Base-by-base conservation (phyloP, 2,888 invertebrate species). In the Elysia crispata region DNA sequence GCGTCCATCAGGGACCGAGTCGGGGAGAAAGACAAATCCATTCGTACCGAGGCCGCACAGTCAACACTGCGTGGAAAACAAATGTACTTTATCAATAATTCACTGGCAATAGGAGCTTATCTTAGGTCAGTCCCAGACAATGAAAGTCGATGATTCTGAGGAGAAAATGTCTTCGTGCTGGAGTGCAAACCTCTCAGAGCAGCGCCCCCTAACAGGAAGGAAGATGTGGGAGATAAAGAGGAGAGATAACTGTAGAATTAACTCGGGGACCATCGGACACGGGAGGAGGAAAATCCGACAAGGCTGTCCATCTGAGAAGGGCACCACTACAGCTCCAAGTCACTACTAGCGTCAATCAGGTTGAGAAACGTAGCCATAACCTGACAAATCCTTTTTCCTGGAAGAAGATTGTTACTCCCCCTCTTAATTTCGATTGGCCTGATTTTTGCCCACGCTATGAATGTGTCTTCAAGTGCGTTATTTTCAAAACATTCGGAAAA, bases 81-180 rank as follows among this genome's bases (percentile, higher is more conserved):
- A 75, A 79, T 79, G 79, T 79, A 75, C 66, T 74, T 79, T 79
- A 79, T 79, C 79, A 79, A 79, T 79, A 79, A 79, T 79, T 74
- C 79, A 79, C 74, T 54, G 54, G 67, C 75, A 67, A 75, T 66
- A 75, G 54, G 67, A 79, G 79, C 69, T 79, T 79, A 79, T 79
- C 79, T 79, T 31, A 67, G 74, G 64, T 75, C 75, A 75, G 23
- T 74, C 79, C 67, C 66, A 75, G 67, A 79, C 79, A 75, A 75
- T 75, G 74, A 79, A 74, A 67, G 75, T 75, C 79, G 74, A 75
- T 79, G 79, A 79, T 79, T 74, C 74, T 54, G 79, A 54, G 62
- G 79, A 67, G 64, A 23, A 74, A 79, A 73, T 66, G 57, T 54
- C 41, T 79, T 23, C 75, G 57, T 57, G 54, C 57, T 33, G 50